Base-by-base conservation (phyloP, 2,113 vertebrate genomes). In the Stegastes partitus region DNA sequence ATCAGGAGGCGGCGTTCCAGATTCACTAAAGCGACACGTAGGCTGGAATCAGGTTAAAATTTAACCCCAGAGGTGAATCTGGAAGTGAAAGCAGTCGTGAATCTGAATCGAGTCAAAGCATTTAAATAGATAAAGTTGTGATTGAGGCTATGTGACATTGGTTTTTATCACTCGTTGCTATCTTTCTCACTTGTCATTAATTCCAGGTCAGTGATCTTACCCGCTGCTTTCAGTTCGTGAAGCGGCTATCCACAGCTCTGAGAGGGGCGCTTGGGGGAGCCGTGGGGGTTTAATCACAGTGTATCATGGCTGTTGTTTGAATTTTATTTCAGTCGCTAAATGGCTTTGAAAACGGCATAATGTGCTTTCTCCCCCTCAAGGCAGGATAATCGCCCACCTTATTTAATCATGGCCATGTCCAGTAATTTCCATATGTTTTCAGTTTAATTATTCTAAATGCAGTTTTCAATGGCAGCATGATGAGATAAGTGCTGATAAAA, bases 281-380 rank as follows among this genome's bases (percentile, higher is more conserved):
- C 28, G 83, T 70, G 86, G 18, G 47, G 47, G 18, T 83, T 89
- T 93, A 88, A 94, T 94, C 93, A 93, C 91, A 87, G 87, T 92
- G 89, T 92, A 91, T 92, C 90, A 90, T 92, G 91, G 90, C 87
- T 92, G 88, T 89, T 90, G 83, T 89, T 90, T 85, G 80, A 92
- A 91, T 91, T 91, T 86, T 83, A 84, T 89, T 85, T 68, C 90
- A 92, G 91, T 93, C 26, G 69, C 87, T 92, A 94, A 94, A 94
- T 93, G 92, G 93, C 93, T 94, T 93, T 92, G 87, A 93, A 94
- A 94, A 91, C 77, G 84, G 91, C 82, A 91, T 93, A 91, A 94
- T 93, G 93, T 92, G 89, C 87, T 86, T 84, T 87, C 82, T 91
- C 81, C 81, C 86, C 86, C 90, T 91, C 79, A 83, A 90, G 93